These are phyloP conservation scores for Vannuccia rotundouncinata DNA, from an alignment of 2,888 invertebrate genomes.

Conservation along the genomic window DNA sequence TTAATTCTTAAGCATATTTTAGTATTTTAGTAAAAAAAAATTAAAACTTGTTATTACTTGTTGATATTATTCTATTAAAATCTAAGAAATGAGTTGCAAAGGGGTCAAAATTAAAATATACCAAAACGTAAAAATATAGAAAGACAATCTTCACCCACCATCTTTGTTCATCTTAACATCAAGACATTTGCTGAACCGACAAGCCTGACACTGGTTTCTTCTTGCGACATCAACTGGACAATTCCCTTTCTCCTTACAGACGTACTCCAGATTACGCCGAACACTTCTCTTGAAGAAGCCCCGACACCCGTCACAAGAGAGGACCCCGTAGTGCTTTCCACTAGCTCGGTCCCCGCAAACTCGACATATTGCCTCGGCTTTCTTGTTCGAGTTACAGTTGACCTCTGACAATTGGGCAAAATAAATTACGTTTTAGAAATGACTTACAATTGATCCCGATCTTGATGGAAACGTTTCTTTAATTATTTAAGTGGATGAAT, in stretches of 20 bases:
- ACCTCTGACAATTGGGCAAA: constrained; percentile 23
- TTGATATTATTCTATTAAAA: no score
- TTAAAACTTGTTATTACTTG: no score
- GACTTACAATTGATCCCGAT: no score
- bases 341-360: constrained; percentile 58
- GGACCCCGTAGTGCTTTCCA: constrained; percentile 62
- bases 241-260: constrained; percentile 78
- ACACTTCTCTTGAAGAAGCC: constrained; percentile 91
- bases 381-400: constrained; percentile 40
- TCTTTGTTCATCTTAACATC: constrained; percentile 86
- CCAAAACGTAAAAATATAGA: no score
- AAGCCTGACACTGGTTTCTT: constrained; percentile 87
- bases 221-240: constrained; percentile 84
- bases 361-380: constrained; percentile 58
- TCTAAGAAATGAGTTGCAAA: no score
- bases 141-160: constrained; percentile 68
- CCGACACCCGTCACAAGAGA: constrained; percentile 62
- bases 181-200: constrained; percentile 81
- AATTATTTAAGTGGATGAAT: no score
- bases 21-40: no score
- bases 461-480: no score
- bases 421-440: no score
- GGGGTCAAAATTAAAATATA: no score
- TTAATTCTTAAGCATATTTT: no score
- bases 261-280: constrained; percentile 76